A percentile compares a stretch with the other conserved stretches of the same genome.
These are phyloP conservation scores for Epinephelus coioides DNA, from an alignment of 2,797 vertebrate species.

Conservation along the genomic window DNA sequence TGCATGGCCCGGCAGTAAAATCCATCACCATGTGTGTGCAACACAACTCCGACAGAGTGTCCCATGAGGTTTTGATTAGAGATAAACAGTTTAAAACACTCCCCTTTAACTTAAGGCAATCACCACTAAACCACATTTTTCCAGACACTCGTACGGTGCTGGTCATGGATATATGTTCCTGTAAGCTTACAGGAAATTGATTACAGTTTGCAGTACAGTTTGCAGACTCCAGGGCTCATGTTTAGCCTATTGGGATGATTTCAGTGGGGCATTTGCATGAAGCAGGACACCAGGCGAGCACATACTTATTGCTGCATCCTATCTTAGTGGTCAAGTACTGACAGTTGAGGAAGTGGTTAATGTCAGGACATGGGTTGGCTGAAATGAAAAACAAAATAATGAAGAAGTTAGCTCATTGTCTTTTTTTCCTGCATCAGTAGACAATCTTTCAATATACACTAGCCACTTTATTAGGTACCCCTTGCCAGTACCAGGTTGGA, in stretches of 20 bases:
- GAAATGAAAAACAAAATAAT: slow-evolving; percentile 31
- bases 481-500: neutral
- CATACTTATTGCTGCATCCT: slow-evolving; percentile 44
- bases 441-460: neutral
- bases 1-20: neutral
- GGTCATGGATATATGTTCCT: neutral
- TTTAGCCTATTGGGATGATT: slow-evolving; percentile 76
- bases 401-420: neutral
- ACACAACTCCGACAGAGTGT: neutral
- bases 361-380: slow-evolving; percentile 83
- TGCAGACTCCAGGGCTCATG: slow-evolving; percentile 1
- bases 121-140: neutral
- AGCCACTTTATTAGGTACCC: too few relatives aligned
- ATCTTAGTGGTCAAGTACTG: neutral
- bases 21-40: neutral
- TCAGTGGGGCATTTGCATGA: slow-evolving; percentile 70
- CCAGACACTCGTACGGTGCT: neutral
- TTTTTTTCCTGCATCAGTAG: neutral
- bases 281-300: slow-evolving; percentile 67
- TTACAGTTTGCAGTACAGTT: neutral
- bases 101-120: neutral
- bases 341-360: slow-evolving; percentile 78
- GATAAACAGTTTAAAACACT: neutral
- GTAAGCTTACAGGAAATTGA: neutral
- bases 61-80: neutral